Conservation (phyloP, 2,888 invertebrate genomes). For the Dicyrtomina minuta region DNA sequence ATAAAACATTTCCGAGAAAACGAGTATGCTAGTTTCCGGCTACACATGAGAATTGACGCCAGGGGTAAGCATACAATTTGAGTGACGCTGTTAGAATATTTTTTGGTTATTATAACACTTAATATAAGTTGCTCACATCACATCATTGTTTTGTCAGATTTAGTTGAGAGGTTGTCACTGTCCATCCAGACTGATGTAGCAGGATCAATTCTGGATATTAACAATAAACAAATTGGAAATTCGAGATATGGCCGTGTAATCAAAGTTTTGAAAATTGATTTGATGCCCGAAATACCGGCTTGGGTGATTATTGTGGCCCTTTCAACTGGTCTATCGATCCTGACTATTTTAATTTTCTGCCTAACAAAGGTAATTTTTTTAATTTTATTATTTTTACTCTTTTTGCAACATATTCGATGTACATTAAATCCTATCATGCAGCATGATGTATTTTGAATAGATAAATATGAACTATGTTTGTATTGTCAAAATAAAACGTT, state of each 20-base stretch:
- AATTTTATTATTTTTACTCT: not conserved
- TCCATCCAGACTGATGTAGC: not conserved
- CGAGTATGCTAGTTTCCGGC: not conserved
- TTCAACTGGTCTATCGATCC: not conserved
- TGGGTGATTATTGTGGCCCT: constrained; percentile 8
- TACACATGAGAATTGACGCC: not conserved
- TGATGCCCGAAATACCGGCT: not conserved
- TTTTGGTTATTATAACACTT: too few relatives aligned
- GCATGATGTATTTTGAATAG: too few relatives aligned
- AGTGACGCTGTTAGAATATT: too few relatives aligned
- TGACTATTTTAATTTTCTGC: not conserved
- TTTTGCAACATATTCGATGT: too few relatives aligned
- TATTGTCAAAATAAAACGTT: too few relatives aligned
- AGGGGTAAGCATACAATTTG: too few relatives aligned
- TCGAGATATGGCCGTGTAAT: not conserved
- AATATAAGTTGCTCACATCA: too few relatives aligned
- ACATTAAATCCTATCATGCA: too few relatives aligned
- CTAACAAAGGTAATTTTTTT: not conserved
- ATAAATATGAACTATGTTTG: too few relatives aligned
- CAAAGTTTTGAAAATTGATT: not conserved
- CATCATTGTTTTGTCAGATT: too few relatives aligned
- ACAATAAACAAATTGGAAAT: not conserved
- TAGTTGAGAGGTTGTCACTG: too few relatives aligned
- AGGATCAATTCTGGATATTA: not conserved
- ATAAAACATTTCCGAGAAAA: not conserved